Evolutionary conservation across 2,113 vertebrate genomes (phyloP), one percentile per base, ranked within the genome.

Genomic region (Strix aluco): DNA sequence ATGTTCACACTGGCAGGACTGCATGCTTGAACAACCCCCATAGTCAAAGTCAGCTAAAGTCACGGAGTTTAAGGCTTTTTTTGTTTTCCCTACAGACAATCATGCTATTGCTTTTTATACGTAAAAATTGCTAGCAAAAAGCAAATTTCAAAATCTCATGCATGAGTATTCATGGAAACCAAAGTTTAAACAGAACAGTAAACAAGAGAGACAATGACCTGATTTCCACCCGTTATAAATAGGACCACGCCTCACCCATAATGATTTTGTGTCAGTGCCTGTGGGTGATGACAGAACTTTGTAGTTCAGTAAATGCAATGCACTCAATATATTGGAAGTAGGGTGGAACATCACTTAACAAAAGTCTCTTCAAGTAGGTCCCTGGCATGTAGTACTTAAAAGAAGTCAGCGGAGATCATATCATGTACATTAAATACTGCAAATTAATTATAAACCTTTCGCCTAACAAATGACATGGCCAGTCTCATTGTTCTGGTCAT

Each of bases 141-240:
- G 54, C 16, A 87, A 92, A 92, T 91, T 91, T 94, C 65, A 81
- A 87, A 94, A 72, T 92, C 81, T 86, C 58, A 70, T 85, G 61
- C 6, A 38, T 51, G n/a, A 81, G 83, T 88, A 42, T 58, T 96
- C 81, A 87, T 96, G 94, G 91, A 77, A 92, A 96, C 70, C 52
- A 51, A 89, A 86, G 65, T 84, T 95, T 94, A 86, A 96, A 96
- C 91, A 90, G 66, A 91, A 67, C 84, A 85, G 94, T 96, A 96
- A 95, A 91, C 78, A 96, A 63, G 25, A 82, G 86, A 94, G 81
- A 88, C 84, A 82, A 72, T 84, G 95, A 90, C 86, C 94, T 84
- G 94, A 89, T 86, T 96, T 94, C 72, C 90, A 93, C 61, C 44
- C 44, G 0, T 86, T 94, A 49, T 71, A 84, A 96, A 86, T 2